Base-by-base conservation (phyloP, 2,888 invertebrate species). In the Macropis europaea region DNA sequence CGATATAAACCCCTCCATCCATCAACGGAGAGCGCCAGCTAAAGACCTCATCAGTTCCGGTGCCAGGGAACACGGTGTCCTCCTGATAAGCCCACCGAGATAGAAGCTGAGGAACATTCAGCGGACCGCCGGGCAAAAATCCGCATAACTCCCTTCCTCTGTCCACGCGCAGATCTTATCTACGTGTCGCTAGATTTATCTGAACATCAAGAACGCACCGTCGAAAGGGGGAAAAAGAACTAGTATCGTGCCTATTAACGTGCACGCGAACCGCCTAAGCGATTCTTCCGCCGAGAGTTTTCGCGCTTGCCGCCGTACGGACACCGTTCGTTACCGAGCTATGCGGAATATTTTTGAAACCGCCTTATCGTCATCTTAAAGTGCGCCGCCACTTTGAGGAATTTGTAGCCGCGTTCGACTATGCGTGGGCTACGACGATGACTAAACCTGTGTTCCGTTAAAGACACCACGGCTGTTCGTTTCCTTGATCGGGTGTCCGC, bases 1-100 rank as follows among this genome's bases (percentile, higher is more conserved):
- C 78, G 67, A 75, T 76, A 73, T 84, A 83, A 86, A 82, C 81
- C 82, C 69, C 73, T 68, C 79, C 84, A 86, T 86, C 82, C 84
- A 83, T 86, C 86, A 85, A 77, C 47, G 54, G 59, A 54, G 80
- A 82, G 77, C 77, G 74, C 73, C 77, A 72, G 77, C 83, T 84
- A 82, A 82, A 83, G 82, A 82, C 77, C 80, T 83, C 84, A 84
- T 83, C 82, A 79, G 77, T 81, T 78, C 74, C 63, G 74, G 71
- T 78, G 76, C 76, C 66, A 66, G 74, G 77, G 76, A 82, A 79
- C 82, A 76, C 73, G 82, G 71, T 81, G 82, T 80, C 75, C 62
- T 34, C 70, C 70, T 71, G 77, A 82, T 82, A 82, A 77, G 79
- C 73, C 61, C 62, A 50, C 63, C 60, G 54, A 57, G 73, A 73